Evolutionary conservation across 2,113 vertebrate species (phyloP), one percentile per base, ranked within the genome.

Genomic region (Engraulis encrasicolus): DNA sequence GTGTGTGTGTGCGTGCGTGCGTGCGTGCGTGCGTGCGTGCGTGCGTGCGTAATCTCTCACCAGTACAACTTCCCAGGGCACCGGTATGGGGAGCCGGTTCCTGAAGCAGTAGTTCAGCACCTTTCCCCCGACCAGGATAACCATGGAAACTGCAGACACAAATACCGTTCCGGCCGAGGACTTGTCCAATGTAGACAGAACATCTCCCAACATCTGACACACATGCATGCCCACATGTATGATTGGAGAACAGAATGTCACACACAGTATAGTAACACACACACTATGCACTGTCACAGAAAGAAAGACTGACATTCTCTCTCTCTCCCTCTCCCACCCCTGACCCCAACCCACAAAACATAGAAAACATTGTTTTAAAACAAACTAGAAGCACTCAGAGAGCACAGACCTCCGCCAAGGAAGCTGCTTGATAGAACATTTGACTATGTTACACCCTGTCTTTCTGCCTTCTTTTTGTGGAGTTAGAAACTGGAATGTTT

Each of bases 21-120:
- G 37, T 66, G n/a, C 36, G 45, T 45, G 40, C 50, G 58, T 27
- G 17, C 78, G 18, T 48, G 27, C 78, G 78, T 81, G 37, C 78
- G 23, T 78, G n/a, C 79, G 74, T 18, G 48, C 61, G 66, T 83
- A 34, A 77, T 15, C 49, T 66, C 74, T 37, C 91, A 97, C 96
- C 93, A 92, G 94, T 83, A 96, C 85, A 23, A 97, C 92, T 52
- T 96, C 96, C 3, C 95, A 94, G 0, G 96, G 96, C 34, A 96
- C 89, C 0, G 96, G 95, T 77, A 96, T 80, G 17, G 93, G 95
- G 45, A 96, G 85, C 52, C 87, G 88, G 19, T 80, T 71, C 0
- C 79, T 89, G 0, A 95, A 90, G 80, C 91, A 93, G 74, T 92
- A 88, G 50, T 95, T 96, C 86, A 97, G 23, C 37, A 95, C 61